Base-by-base conservation (phyloP, 2,888 invertebrate genomes). In the Trisateles emortualis region DNA sequence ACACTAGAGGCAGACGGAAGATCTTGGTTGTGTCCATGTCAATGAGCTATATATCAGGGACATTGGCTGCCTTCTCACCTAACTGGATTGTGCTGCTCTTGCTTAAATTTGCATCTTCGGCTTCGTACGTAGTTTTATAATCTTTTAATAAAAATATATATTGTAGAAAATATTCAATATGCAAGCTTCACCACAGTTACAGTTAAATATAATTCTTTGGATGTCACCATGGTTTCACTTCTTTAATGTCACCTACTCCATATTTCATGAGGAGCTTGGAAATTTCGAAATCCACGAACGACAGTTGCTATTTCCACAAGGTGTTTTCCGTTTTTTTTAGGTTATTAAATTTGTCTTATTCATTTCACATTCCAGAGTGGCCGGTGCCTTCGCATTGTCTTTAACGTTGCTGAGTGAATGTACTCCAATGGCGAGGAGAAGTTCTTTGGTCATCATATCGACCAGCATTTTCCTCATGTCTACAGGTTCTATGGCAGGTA, bases 41-140 rank as follows among this genome's bases (percentile, higher is more conserved):
- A 0, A 59, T 94, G 2, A 93, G 94, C 30, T 92, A 93, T 52
- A 10, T 93, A 2, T 73, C 93, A 0, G 94, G 95, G 0, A 72
- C 94, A 0, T 67, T 88, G 0, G 94, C 94, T 0, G 94, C 94
- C 0, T 88, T 95, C 50, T 94, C 95, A 0, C 93, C 94, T 0
- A 93, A 93, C 64, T 95, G 95, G 79, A 92, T 93, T 52, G 91
- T 94, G 45, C 83, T 96, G 9, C 80, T 94, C 17, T 65, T 93
- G 0, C 93, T 95, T 35, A 92, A 96, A 65, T 94, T 95, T 57
- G 67, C 95, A 0, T 95, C 94, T 38, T 96, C 96, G 5, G 95
- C 96, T 53, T 86, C 93, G 92, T 92, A 57, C 87, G 90, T 86
- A 45, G 16, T 26, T 8, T 26, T 8, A 8, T 8, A 6, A 26